Base-by-base conservation (phyloP, 2,113 vertebrate species). In the Genyomyrus donnyi region DNA sequence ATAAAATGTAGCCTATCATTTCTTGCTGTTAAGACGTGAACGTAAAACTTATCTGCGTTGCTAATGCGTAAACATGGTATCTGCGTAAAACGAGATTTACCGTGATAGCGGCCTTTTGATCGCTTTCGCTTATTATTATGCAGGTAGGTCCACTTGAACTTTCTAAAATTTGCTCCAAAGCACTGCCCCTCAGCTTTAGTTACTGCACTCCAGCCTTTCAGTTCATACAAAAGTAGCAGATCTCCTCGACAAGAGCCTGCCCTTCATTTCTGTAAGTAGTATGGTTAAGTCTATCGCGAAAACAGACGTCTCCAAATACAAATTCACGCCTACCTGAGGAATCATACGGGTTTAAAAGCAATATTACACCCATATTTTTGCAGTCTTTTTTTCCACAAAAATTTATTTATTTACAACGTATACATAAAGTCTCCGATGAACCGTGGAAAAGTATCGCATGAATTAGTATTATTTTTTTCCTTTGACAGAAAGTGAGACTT, bases 391-490 rank as follows among this genome's bases (percentile, higher is more conserved):
- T 97, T 97, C 97, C 97, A 97, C 97, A 98, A 98, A 77, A 98
- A 97, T 97, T 96, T 97, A 98, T 96, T 95, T 95, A 95, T 98
- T 98, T 99, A 98, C 97, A 98, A 97, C 97, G 97, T 98, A 96
- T 97, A 97, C 96, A 97, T 96, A 97, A 97, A 97, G 96, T 97
- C 97, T 98, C 96, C 97, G 97, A 97, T 96, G 96, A 97, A 97
- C 96, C 96, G 96, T 96, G 96, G 95, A 70, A 83, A 52, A 95
- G 97, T 92, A 93, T 42, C 31, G 74, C 95, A 96, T 96, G 96
- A 96, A 93, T 88, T 92, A 95, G 9, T 70, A 31, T 5, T 70
- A 31, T 15, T 70, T 95, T 94, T 96, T 94, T 96, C 95, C 96
- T 96, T 96, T 48, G 96, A 96, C 97, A 97, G 95, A 97, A 96